phyloP scores from a whole-genome alignment of 2,113 vertebrate genomes.

The Tenrec ecaudatus region DNA sequence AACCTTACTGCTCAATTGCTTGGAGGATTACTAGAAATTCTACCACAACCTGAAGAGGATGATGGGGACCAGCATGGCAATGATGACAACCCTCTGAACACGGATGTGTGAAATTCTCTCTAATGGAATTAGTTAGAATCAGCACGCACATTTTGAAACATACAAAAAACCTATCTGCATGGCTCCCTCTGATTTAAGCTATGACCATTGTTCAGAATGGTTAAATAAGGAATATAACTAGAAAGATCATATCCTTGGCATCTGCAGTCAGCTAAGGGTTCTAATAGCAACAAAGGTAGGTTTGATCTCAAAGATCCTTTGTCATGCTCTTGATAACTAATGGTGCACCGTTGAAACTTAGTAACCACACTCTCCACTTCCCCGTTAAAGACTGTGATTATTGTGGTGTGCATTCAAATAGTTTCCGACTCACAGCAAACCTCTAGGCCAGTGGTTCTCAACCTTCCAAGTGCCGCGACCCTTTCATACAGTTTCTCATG shows the following conservation, averaged over 20 bases:
- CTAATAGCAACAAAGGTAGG: not conserved
- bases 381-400: not conserved
- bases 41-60: not conserved
- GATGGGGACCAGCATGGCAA: not conserved
- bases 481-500: too few relatives aligned
- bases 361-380: not conserved
- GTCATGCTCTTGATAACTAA: not conserved
- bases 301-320: not conserved
- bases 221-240: not conserved
- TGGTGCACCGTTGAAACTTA: not conserved
- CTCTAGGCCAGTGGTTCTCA: not conserved
- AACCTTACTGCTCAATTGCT: not conserved
- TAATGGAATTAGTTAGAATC: rapidly evolving
- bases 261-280: not conserved
- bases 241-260: not conserved
- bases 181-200: not conserved
- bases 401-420: not conserved
- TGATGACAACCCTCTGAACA: not conserved
- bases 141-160: not conserved
- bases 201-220: not conserved
- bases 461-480: too few relatives aligned
- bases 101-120: not conserved
- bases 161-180: not conserved
- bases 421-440: not conserved
- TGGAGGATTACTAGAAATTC: not conserved